Evolutionary conservation across 1,140 invertebrate genomes (phyloP).

Genomic region (Achatina immaculata): DNA sequence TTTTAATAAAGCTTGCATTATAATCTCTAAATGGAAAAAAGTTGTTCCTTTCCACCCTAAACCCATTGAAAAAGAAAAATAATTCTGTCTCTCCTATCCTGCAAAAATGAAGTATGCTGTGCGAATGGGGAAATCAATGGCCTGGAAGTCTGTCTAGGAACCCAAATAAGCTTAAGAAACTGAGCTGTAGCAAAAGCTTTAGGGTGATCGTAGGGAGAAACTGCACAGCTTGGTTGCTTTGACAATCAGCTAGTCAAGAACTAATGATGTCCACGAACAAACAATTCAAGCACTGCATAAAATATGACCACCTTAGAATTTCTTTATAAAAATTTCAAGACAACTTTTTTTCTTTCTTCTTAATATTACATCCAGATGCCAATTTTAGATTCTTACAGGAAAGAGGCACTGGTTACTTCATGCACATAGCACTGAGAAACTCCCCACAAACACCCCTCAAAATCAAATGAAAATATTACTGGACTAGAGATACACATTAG

Average conservation of each 20-base stretch:
- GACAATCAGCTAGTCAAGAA: neutral
- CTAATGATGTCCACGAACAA: no score
- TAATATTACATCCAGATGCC: neutral
- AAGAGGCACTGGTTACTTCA: neutral
- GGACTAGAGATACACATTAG: neutral
- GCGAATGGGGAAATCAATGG: neutral
- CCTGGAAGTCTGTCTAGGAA: neutral
- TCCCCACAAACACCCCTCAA: neutral
- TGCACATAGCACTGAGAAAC: neutral
- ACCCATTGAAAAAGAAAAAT: no score
- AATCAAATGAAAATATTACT: neutral
- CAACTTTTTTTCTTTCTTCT: no score
- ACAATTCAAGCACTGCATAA: neutral
- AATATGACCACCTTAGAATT: neutral
- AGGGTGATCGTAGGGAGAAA: neutral
- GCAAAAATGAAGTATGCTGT: no score
- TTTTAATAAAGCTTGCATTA: no score
- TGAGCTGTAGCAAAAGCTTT: neutral
- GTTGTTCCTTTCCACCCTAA: no score
- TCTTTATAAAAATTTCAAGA: no score
- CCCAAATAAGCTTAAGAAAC: neutral
- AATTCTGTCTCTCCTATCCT: no score
- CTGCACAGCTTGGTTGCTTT: neutral
- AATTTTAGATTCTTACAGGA: neutral
- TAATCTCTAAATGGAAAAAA: no score